Evolutionary conservation across 2,113 vertebrate genomes (phyloP).

Genomic region (Pedetes capensis): DNA sequence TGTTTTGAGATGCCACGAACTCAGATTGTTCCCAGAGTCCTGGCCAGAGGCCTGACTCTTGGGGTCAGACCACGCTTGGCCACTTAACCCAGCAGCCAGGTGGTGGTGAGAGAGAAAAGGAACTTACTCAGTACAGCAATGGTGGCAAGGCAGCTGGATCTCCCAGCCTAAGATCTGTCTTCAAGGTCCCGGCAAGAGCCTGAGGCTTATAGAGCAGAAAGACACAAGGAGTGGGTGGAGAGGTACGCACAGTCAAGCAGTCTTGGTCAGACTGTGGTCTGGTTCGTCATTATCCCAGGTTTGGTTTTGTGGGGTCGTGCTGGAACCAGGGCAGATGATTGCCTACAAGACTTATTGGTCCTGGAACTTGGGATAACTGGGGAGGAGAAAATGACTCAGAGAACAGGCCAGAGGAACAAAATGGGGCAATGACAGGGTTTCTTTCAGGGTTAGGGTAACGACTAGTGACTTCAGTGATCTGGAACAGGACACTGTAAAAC

Average conservation of each 20-base stretch:
- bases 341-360: neutral
- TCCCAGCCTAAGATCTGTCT: neutral
- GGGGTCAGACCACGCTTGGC: neutral
- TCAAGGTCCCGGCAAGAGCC: neutral
- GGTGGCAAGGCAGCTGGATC: no score
- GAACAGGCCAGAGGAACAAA: neutral
- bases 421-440: neutral
- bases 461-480: no score
- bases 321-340: neutral
- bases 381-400: neutral
- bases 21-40: neutral
- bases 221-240: neutral
- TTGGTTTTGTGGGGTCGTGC: no score
- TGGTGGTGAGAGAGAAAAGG: neutral
- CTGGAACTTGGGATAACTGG: neutral
- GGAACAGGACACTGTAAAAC: no score
- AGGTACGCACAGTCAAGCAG: no score
- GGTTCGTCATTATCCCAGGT: no score
- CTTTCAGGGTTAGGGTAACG: no score
- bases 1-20: neutral
- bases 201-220: neutral
- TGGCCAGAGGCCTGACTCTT: neutral
- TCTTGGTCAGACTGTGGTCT: neutral
- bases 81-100: neutral
- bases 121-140: neutral